phyloP scores from a whole-genome alignment of 2,113 vertebrate genomes.

The Oxyruncus cristatus region DNA sequence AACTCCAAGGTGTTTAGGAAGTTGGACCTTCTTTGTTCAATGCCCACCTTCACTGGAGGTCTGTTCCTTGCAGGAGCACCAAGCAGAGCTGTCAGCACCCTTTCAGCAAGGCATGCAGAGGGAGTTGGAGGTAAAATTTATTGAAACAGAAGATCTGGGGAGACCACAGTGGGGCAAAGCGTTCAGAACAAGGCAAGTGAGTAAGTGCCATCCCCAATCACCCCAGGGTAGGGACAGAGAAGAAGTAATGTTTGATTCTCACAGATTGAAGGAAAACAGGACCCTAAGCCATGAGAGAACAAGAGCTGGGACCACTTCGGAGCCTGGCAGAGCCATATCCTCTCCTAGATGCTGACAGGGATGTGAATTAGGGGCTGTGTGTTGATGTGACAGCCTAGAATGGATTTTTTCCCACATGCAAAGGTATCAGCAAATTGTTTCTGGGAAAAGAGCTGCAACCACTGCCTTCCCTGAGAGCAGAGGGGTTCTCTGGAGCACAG shows the following conservation, averaged over 20 bases:
- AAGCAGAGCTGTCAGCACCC: background rate
- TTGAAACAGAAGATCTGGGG: background rate
- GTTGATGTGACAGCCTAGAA: background rate
- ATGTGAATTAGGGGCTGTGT: background rate
- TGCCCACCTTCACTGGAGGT: background rate
- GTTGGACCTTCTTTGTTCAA: background rate
- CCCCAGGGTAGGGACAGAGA: background rate
- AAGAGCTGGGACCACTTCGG: background rate
- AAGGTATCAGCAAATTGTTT: background rate
- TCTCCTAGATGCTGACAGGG: background rate
- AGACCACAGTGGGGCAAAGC: background rate
- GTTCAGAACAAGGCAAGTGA: background rate
- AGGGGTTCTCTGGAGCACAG: background rate
- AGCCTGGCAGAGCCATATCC: background rate
- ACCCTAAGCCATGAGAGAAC: background rate
- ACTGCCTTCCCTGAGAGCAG: background rate
- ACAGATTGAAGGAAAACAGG: background rate
- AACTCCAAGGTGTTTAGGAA: background rate
- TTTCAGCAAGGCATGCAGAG: background rate
- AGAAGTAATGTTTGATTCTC: background rate
- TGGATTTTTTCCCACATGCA: background rate
- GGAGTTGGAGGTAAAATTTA: background rate
- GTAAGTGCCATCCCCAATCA: background rate
- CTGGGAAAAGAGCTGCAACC: background rate
- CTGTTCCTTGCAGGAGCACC: background rate